Evolutionary conservation across 2,888 invertebrate species (phyloP).

Genomic region (Stomorhina lunata): DNA sequence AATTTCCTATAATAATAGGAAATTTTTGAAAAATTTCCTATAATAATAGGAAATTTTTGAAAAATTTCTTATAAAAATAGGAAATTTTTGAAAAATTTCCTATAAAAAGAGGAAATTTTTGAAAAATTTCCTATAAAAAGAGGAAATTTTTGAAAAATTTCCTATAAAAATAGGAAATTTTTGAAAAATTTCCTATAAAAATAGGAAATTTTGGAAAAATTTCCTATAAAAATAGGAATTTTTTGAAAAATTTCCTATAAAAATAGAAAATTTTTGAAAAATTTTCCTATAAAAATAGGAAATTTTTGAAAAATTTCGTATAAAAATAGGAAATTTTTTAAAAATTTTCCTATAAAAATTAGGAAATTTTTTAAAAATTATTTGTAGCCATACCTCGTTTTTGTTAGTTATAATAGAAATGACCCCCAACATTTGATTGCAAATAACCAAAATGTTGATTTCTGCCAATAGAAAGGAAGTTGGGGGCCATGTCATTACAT

Average conservation of each 20-base stretch:
- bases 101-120: neutral
- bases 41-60: neutral
- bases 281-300: neutral
- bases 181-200: neutral
- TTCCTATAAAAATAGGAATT: neutral
- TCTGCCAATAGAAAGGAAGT: neutral
- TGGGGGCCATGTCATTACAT: neutral
- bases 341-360: neutral
- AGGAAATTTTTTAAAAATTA: neutral
- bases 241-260: neutral
- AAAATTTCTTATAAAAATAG: neutral
- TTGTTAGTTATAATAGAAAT: neutral
- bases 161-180: neutral
- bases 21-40: neutral
- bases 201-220: neutral
- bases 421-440: slow-evolving; percentile 3
- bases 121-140: neutral
- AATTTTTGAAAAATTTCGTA: neutral
- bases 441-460: neutral
- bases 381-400: neutral
- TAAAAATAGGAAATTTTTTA: neutral
- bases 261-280: neutral
- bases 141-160: neutral
- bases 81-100: neutral
- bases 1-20: neutral